Base-by-base conservation (phyloP, 2,888 invertebrate genomes). In the Sclerodermus sp. region DNA sequence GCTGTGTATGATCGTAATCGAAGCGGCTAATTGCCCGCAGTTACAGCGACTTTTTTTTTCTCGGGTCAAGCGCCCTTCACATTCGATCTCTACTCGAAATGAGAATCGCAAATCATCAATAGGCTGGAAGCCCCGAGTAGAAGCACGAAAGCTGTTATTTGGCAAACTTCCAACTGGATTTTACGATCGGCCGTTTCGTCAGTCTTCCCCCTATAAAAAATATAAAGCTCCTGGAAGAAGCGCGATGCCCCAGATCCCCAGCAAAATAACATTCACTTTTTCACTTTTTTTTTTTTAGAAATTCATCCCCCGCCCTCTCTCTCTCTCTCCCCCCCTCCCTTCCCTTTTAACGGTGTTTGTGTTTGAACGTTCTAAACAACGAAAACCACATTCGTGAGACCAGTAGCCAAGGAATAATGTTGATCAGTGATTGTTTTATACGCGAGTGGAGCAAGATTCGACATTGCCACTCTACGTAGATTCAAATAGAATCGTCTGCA, bases 41-140 rank as follows among this genome's bases (percentile, higher is more conserved):
- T 52, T 43, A 51, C 49, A 45, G 38, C 47, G 12, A 38, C 49
- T 47, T 41, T 34, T 34, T 4, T 34, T 34, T 34, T 34, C 34
- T 34, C 55, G 53, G 57, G 57, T 66, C 67, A 53, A 62, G 61
- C 57, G 37, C 47, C 42, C 55, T 60, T 49, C 58, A 53, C 31
- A 49, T 48, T 36, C 49, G 42, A 55, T 61, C 57, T 47, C 45
- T 52, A 49, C 55, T 51, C 47, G 39, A 55, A 64, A 62, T 68
- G 55, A 60, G 64, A 68, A 60, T 59, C 57, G 51, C 51, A 47
- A 40, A 45, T 13, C 34, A 41, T 23, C 46, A 12, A 34, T 13
- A 13, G 12, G 13, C 34, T 4, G 4, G 6, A 34, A 34, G 13
- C 12, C 10, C 4, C 34, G 34, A n/a, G 34, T 12, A 34, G 10